A percentile compares a stretch with the other conserved stretches of the same genome.
These are phyloP conservation scores for Diogma glabrata DNA, from an alignment of 2,888 invertebrate species.

Conservation along the genomic window DNA sequence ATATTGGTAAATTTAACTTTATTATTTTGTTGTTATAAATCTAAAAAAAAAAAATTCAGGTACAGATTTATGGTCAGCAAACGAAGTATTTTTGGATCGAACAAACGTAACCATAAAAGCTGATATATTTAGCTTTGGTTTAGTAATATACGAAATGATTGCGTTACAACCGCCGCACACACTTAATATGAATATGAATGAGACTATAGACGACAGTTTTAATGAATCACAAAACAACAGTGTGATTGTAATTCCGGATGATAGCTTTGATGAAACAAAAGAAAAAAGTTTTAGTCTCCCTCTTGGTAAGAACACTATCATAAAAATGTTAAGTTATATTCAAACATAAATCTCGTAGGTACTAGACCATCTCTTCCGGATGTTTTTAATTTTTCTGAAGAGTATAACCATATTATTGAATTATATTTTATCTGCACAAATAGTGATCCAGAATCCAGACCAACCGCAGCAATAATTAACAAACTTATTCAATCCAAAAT, in stretches of 20 bases:
- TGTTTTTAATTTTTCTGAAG: slow-evolving; percentile 42
- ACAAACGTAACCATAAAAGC: slow-evolving; percentile 53
- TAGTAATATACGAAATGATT: slow-evolving; percentile 73
- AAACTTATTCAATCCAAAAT: too few relatives aligned
- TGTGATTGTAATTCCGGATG: slow-evolving; percentile 4
- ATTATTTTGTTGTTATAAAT: neutral
- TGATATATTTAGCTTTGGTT: slow-evolving; percentile 70
- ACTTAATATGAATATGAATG: slow-evolving; percentile 24
- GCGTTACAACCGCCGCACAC: slow-evolving; percentile 57
- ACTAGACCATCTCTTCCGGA: slow-evolving; percentile 59
- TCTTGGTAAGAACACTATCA: too few relatives aligned
- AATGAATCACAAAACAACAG: slow-evolving; percentile 26
- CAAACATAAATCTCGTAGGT: slow-evolving; percentile 37
- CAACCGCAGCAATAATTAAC: slow-evolving; percentile 39
- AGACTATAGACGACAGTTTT: slow-evolving; percentile 22
- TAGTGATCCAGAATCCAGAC: slow-evolving; percentile 43
- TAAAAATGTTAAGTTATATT: neutral
- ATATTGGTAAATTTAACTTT: slow-evolving; percentile 40
- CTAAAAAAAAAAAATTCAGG: slow-evolving; percentile 36
- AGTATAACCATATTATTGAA: slow-evolving; percentile 52
- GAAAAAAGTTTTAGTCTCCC: too few relatives aligned
- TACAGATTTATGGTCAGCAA: slow-evolving; percentile 67
- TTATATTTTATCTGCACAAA: slow-evolving; percentile 63
- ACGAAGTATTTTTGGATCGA: slow-evolving; percentile 55
- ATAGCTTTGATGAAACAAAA: too few relatives aligned